These are phyloP conservation scores for Rhabdomys dilectus DNA, from an alignment of 2,113 vertebrate genomes.

Conservation along the genomic window DNA sequence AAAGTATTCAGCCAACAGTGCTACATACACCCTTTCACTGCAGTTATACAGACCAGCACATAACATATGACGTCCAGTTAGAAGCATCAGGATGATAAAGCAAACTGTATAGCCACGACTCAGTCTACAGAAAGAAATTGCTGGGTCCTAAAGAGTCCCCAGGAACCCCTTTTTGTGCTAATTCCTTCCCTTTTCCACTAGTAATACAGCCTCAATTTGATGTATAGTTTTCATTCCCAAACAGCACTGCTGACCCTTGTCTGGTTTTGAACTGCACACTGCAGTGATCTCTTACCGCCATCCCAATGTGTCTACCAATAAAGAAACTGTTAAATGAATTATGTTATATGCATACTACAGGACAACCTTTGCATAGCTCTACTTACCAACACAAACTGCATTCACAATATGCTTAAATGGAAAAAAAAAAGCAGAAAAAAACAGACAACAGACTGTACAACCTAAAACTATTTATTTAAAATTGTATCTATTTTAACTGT, in stretches of 20 bases:
- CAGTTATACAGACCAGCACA: not conserved
- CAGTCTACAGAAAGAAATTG: not conserved
- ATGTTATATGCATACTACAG: not conserved
- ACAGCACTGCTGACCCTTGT: not conserved
- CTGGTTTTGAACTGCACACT: not conserved
- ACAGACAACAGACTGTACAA: not conserved
- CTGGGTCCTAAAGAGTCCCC: not conserved
- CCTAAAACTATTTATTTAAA: not conserved
- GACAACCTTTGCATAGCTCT: slow-evolving; percentile 12
- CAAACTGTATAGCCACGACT: not conserved
- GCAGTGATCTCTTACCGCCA: not conserved
- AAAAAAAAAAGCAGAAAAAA: not conserved
- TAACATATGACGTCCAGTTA: not conserved
- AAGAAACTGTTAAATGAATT: not conserved
- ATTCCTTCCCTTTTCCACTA: not conserved
- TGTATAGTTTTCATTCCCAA: not conserved
- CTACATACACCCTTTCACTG: not conserved
- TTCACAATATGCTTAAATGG: not conserved
- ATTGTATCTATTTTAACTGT: not conserved
- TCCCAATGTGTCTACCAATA: not conserved
- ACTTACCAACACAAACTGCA: not conserved
- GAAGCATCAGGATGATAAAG: not conserved
- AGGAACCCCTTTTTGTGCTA: not conserved
- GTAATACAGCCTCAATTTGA: not conserved
- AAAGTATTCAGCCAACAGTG: not conserved